These are phyloP conservation scores for Hyphantria cunea DNA, from an alignment of 1,140 invertebrate genomes.

Conservation along the genomic window DNA sequence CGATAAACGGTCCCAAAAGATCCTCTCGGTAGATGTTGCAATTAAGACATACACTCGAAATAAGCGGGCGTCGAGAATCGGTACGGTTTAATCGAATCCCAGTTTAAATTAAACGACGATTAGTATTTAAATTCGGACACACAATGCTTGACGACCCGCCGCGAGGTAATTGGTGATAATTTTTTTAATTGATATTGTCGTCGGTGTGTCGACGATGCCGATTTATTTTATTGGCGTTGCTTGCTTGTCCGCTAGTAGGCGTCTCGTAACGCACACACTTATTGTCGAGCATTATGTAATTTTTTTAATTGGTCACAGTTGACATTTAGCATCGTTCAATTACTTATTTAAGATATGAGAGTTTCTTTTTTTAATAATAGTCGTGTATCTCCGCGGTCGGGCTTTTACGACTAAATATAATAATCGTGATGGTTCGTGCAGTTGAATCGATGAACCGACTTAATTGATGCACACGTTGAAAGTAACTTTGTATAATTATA, in stretches of 20 bases:
- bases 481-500: conserved; percentile 17
- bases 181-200: conserved; percentile 60
- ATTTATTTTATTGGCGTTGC: conserved; percentile 27
- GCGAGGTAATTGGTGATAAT: conserved; percentile 68
- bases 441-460: conserved; percentile 4
- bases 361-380: conserved; percentile 26
- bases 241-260: conserved; percentile 9
- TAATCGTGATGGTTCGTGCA: conserved; percentile 25
- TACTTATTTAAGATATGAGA: conserved; percentile 28
- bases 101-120: conserved; percentile 53
- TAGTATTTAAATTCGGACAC: conserved; percentile 60
- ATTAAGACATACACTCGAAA: conserved; percentile 64
- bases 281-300: conserved; percentile 23
- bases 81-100: conserved; percentile 55
- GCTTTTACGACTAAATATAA: conserved; percentile 30
- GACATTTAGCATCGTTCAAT: conserved; percentile 34
- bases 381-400: conserved; percentile 12
- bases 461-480: conserved; percentile 22
- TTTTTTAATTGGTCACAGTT: conserved; percentile 36
- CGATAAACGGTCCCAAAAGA: conserved; percentile 53
- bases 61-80: conserved; percentile 52
- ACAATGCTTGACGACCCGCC: conserved; percentile 59
- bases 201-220: conserved; percentile 29
- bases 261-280: conserved; percentile 17
- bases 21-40: conserved; percentile 56